Conservation (phyloP, 2,113 vertebrate species). For the Dipodomys ordii region DNA sequence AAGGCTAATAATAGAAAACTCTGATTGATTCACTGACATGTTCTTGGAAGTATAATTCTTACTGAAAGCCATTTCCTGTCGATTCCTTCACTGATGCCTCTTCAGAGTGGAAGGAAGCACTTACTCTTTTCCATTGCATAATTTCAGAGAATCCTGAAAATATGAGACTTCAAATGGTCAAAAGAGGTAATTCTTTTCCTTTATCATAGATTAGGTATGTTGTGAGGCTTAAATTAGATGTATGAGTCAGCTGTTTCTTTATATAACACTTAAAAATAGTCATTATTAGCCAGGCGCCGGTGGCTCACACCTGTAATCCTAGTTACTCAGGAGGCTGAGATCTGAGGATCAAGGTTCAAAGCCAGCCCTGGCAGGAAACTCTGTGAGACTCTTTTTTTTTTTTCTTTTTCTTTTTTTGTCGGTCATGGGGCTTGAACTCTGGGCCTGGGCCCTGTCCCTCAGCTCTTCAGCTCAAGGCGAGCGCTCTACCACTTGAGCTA, state of each 20-base stretch:
- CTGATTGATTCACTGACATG: background rate
- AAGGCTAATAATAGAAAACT: slow-evolving; percentile 23
- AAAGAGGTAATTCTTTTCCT: background rate
- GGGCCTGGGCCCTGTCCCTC: too few species aligned
- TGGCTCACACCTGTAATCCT: too few species aligned
- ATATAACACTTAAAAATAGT: background rate
- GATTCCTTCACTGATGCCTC: background rate
- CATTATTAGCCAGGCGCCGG: too few species aligned
- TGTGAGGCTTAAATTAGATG: background rate
- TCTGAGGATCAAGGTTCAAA: too few species aligned
- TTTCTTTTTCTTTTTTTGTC: too few species aligned
- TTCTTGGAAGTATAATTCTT: background rate
- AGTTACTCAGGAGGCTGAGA: too few species aligned
- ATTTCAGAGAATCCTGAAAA: slow-evolving; percentile 47
- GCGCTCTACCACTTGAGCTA: too few species aligned
- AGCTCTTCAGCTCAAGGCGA: too few species aligned
- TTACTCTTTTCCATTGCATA: background rate
- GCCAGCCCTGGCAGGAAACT: too few species aligned
- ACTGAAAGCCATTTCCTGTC: background rate
- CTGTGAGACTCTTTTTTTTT: too few species aligned
- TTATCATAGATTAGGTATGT: background rate
- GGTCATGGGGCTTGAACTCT: too few species aligned
- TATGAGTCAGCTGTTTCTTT: slow-evolving; percentile 17
- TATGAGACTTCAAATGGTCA: slow-evolving; percentile 24
- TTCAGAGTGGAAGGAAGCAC: background rate